Base-by-base conservation (phyloP, 2,113 vertebrate genomes). In the Rhea pennata region DNA sequence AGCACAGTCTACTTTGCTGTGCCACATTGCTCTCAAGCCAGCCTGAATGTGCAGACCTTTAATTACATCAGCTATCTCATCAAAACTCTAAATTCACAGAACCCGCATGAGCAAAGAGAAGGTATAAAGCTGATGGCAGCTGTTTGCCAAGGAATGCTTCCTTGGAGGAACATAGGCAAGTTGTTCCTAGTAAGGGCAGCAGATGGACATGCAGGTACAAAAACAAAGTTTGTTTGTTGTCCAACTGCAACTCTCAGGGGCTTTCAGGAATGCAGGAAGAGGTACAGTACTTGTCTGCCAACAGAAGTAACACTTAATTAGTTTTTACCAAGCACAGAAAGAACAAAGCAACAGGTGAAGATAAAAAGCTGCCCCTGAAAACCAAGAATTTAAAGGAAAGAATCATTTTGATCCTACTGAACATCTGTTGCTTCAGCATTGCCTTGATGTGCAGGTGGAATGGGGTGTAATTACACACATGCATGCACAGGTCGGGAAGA, bases 321-420 rank as follows among this genome's bases (percentile, higher is more conserved):
- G 77, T 75, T 75, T 58, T 40, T 53, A 50, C n/a, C 31, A 31
- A 56, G 66, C n/a, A 40, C 27, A 67, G 80, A 82, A 77, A 83
- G 86, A 91, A 79, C 77, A 95, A 94, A 92, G 91, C 12, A 5
- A 72, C 81, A 73, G 56, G 40, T 46, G 33, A 83, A 92, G 90
- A 96, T 76, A 72, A 86, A 95, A 95, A 90, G 72, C 81, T 83
- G 81, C 73, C n/a, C 62, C 66, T 71, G 80, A 42, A 65, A 92
- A 80, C 66, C 17, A 69, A 59, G 58, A 50, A 84, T 66, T 33
- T 22, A 26, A 78, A 88, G 61, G 71, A 36, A 90, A 87, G 5
- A 5, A 17, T 2, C 5, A 8, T 64, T 90, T 73, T 75, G 90
- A 92, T 88, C 74, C 92, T 64, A 75, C 79, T 74, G 59, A 67